Base-by-base conservation (phyloP, 2,797 vertebrate genomes). In the Poeciliopsis presidionis region DNA sequence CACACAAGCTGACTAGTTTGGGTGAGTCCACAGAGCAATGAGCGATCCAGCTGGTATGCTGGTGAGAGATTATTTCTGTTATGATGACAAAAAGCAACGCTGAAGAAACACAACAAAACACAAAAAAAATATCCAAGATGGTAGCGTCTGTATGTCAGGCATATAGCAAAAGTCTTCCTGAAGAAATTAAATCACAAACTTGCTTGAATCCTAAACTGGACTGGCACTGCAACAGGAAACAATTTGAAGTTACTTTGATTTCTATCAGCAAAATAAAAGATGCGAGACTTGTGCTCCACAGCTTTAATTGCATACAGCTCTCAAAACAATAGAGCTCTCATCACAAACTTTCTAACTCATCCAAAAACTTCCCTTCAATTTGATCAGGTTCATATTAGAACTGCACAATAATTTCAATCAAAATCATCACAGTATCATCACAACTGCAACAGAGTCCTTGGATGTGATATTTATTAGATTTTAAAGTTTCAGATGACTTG, bases 151-250 rank as follows among this genome's bases (percentile, higher is more conserved):
- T 2, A 36, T 39, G 3, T 20, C 33, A 36, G 25, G 16, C 6
- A 33, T 33, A 18, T 18, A 61, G 28, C 57, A 61, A 61, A 61
- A 16, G 13, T 33, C 16, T 61, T 28, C 12, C 11, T 59, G 13
- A 59, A 55, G 22, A 55, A 25, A 55, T 25, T 55, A 28, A 13
- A 61, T 30, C 28, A 33, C 28, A 61, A 61, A 76, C 61, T 28
- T 6, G 71, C 76, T 75, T 39, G 51, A 83, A 81, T 85, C 28
- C 59, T 79, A 77, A 72, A 79, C 71, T 73, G 74, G 25, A 65
- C 43, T 46, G 47, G 30, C 4, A 74, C 36, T 77, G 65, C 30
- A 74, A 88, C 84, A 92, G 90, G 89, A 92, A 92, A 90, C 80
- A 89, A 86, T 87, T 3, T 87, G 89, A 51, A 77, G 82, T 73